Conservation (phyloP, 2,113 vertebrate genomes). For the Neomonachus schauinslandi region DNA sequence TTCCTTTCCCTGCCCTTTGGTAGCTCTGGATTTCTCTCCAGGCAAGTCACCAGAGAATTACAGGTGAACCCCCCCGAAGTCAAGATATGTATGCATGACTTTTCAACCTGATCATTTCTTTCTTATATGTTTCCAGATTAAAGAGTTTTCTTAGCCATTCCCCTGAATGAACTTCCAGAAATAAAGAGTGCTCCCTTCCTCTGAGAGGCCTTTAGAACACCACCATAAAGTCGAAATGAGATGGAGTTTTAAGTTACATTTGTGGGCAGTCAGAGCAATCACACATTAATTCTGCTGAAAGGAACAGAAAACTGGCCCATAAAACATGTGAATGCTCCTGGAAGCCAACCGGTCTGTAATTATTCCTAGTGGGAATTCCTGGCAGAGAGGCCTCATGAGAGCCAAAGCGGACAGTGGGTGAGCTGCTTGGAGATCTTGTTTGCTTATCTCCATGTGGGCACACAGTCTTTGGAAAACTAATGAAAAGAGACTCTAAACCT, state of each 20-base stretch:
- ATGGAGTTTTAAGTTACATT: conserved; percentile 41
- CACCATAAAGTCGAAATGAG: neutral
- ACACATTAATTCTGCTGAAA: neutral
- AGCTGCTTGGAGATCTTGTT: conserved; percentile 38
- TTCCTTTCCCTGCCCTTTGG: neutral
- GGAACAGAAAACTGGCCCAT: neutral
- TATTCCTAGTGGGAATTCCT: conserved; percentile 63
- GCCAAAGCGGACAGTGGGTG: neutral
- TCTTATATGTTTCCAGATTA: neutral
- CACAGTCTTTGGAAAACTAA: neutral
- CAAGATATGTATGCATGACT: neutral
- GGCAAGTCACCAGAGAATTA: neutral
- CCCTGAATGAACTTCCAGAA: conserved; percentile 27
- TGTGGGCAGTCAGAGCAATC: neutral
- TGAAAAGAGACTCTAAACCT: conserved; percentile 9
- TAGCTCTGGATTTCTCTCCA: neutral
- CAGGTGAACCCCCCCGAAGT: neutral
- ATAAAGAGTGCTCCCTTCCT: neutral
- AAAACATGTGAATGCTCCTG: neutral
- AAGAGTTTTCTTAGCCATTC: conserved; percentile 20
- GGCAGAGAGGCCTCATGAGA: neutral
- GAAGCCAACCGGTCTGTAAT: conserved; percentile 39
- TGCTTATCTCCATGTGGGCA: conserved; percentile 26
- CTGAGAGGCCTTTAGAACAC: neutral
- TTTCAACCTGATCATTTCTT: conserved; percentile 30